These are phyloP conservation scores for Brotula barbata DNA, from an alignment of 2,797 vertebrate genomes.

Conservation along the genomic window DNA sequence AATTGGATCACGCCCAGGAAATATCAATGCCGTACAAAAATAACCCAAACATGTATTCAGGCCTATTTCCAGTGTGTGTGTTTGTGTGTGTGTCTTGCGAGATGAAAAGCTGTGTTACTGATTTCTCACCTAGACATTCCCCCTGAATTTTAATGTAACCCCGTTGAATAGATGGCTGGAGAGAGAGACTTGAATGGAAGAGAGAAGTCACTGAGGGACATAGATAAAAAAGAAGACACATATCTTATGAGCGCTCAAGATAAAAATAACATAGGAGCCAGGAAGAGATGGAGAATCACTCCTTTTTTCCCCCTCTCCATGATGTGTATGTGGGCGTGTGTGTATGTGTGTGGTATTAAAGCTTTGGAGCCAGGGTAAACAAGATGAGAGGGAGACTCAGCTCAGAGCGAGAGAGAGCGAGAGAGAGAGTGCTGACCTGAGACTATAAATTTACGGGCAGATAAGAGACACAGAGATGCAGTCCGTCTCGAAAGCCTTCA, in stretches of 20 bases:
- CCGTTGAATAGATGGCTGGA: slow-evolving; percentile 48
- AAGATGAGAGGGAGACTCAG: slow-evolving; percentile 10
- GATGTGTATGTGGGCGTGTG: slow-evolving; percentile 12
- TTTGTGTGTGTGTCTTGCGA: no score
- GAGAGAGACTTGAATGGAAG: slow-evolving; percentile 29
- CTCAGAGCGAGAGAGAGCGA: slow-evolving; percentile 17
- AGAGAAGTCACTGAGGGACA: slow-evolving; percentile 48
- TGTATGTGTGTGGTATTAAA: slow-evolving; percentile 26
- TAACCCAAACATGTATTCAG: background rate
- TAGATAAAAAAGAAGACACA: slow-evolving; percentile 48
- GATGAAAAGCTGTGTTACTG: slow-evolving; percentile 38
- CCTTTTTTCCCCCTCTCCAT: slow-evolving; percentile 31
- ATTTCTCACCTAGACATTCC: slow-evolving; percentile 30
- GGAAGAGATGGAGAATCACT: slow-evolving; percentile 33
- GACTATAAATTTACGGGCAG: slow-evolving; percentile 27
- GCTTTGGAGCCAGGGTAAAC: slow-evolving; percentile 7
- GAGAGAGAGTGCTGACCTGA: slow-evolving; percentile 5
- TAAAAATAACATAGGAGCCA: slow-evolving; percentile 67
- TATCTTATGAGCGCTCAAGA: slow-evolving; percentile 52
- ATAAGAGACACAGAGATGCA: slow-evolving; percentile 19
- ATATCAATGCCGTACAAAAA: background rate
- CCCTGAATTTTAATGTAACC: slow-evolving; percentile 30
- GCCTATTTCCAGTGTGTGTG: background rate
- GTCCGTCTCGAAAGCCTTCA: slow-evolving; percentile 20
- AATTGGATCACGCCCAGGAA: slow-evolving; percentile 12